These are phyloP conservation scores for Furcifer pardalis DNA, from an alignment of 2,797 vertebrate species.

Conservation along the genomic window DNA sequence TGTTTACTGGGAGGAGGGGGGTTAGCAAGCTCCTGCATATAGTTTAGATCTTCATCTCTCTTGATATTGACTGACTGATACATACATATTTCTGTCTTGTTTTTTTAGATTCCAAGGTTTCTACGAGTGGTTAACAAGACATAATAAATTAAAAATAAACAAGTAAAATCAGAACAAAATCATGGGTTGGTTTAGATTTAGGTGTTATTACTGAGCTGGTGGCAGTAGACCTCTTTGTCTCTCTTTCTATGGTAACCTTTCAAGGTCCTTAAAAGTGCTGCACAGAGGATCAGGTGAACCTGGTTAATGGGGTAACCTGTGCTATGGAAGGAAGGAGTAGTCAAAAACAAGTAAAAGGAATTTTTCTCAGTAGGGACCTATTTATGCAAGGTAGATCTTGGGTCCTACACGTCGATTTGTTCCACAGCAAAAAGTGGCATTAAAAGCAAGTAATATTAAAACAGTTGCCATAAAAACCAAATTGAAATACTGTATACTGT, in stretches of 20 bases:
- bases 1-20: not conserved
- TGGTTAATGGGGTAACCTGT: not conserved
- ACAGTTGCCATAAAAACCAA: not conserved
- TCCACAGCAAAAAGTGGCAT: not conserved
- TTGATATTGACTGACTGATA: not conserved
- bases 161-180: not conserved
- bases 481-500: too few species aligned
- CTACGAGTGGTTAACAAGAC: not conserved
- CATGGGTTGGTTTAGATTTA: not conserved
- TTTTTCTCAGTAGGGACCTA: not conserved
- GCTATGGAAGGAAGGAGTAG: not conserved
- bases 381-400: not conserved
- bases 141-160: not conserved
- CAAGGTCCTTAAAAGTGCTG: not conserved
- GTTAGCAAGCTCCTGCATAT: not conserved
- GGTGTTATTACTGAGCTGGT: not conserved
- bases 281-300: not conserved
- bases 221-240: not conserved
- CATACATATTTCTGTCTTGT: not conserved
- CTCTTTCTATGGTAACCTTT: not conserved
- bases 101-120: not conserved
- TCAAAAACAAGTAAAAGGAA: not conserved
- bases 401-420: not conserved
- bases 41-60: not conserved
- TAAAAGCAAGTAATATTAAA: not conserved